A percentile compares a stretch with the other conserved stretches of the same genome.
Conservation (phyloP, 2,797 vertebrate genomes). For the Antrozous pallidus region DNA sequence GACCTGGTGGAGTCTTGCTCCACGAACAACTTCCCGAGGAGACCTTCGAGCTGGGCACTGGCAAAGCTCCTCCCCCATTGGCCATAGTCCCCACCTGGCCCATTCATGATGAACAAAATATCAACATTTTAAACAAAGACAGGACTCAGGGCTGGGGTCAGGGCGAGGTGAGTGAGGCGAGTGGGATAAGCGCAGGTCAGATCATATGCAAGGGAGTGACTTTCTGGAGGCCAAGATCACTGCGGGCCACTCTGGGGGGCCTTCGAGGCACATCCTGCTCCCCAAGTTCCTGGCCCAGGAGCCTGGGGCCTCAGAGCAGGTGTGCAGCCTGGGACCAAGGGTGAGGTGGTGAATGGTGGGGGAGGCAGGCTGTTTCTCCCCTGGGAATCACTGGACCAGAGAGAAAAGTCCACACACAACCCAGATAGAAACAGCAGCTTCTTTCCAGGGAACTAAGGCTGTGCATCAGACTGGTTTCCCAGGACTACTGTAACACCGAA, state of each 20-base stretch:
- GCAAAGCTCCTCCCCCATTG: neutral
- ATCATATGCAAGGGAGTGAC: accelerated
- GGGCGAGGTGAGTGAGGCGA: too few relatives aligned
- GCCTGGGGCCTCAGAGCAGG: neutral
- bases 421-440: neutral
- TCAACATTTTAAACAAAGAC: neutral
- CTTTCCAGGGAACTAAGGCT: neutral
- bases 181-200: accelerated
- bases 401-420: neutral
- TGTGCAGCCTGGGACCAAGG: neutral
- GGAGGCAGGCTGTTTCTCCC: neutral
- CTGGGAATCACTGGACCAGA: neutral
- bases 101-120: neutral
- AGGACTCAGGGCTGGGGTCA: neutral
- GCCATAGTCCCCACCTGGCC: too few relatives aligned
- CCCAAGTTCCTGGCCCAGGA: neutral
- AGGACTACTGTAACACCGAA: neutral
- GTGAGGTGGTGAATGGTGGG: too few relatives aligned
- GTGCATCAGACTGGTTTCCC: neutral
- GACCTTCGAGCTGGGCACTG: neutral
- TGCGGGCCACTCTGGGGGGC: neutral
- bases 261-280: accelerated
- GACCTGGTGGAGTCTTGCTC: neutral
- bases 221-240: neutral
- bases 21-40: neutral